Evolutionary conservation across 2,888 invertebrate species (phyloP), one percentile per base, ranked within the genome.

Genomic region (Digitonthophagus gazella): DNA sequence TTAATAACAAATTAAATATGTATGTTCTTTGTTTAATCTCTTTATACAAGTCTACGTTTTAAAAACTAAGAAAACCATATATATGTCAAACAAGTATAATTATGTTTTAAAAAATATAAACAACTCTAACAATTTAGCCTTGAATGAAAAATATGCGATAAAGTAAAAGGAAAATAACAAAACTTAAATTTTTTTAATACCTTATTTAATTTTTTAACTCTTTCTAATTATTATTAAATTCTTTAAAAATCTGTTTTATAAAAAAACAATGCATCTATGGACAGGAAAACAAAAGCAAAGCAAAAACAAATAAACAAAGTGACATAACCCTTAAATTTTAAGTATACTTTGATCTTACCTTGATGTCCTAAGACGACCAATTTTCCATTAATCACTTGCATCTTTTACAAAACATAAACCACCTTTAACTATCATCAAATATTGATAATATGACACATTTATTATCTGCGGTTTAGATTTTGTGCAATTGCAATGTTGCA

Each of bases 291-390:
- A 18, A 6, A 18, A 18, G 8, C 18, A 16, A 61, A 19, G 18
- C 57, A 57, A 57, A 61, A 61, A 15, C 20, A 56, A 64, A n/a
- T n/a, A n/a, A 14, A 19, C 64, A 68, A n/a, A n/a, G n/a, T n/a
- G n/a, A 55, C 20, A 68, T 56, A 56, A 65, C 14, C 44, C 3
- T 15, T 11, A 65, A 68, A 68, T 67, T 58, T 56, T 77, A 44
- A 44, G 3, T 8, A 44, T 6, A 44, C 11, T 44, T 44, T 11
- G 28, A 44, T 44, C 81, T 85, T 86, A 93, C 92, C 92, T 88
- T 91, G 90, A 66, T 91, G 87, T 67, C 95, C 95, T 70, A 95
- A 85, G 73, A 94, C 90, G 65, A 95, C 94, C 66, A 95, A 90
- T 88, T 95, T 95, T 71, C 91, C 94, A 81, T 92, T 91, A 73